phyloP scores from a whole-genome alignment of 2,797 vertebrate genomes.

The Babyrousa celebensis region DNA sequence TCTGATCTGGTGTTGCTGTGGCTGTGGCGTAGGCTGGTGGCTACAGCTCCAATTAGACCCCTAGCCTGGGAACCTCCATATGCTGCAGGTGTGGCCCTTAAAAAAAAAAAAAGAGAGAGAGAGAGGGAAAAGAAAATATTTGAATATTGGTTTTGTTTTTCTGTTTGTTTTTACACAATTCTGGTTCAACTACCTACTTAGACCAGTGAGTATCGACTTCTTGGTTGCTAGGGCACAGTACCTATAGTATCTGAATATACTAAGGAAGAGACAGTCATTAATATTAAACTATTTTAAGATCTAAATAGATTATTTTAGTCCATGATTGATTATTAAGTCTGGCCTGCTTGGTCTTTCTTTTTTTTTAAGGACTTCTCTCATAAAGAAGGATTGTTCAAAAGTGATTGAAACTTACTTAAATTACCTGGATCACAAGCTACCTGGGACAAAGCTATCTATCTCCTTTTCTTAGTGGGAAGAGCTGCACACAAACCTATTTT shows the following conservation, averaged over 20 bases:
- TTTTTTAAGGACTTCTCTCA: not conserved
- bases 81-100: too few species aligned
- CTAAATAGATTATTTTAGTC: not conserved
- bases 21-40: too few species aligned
- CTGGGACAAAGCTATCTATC: not conserved
- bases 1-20: too few species aligned
- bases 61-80: too few species aligned
- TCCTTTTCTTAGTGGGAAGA: not conserved
- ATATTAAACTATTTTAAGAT: conserved; percentile 16
- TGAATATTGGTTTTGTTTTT: not conserved
- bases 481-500: not conserved
- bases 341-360: not conserved
- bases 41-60: too few species aligned
- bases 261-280: not conserved
- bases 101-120: too few species aligned
- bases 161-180: not conserved
- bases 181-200: not conserved
- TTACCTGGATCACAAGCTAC: not conserved
- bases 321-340: not conserved
- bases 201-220: not conserved
- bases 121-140: not conserved
- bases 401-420: not conserved
- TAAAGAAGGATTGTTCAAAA: not conserved
- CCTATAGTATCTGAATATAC: not conserved
- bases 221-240: not conserved